These are phyloP conservation scores for Taxidea taxus DNA, from an alignment of 2,113 vertebrate species.

Conservation along the genomic window DNA sequence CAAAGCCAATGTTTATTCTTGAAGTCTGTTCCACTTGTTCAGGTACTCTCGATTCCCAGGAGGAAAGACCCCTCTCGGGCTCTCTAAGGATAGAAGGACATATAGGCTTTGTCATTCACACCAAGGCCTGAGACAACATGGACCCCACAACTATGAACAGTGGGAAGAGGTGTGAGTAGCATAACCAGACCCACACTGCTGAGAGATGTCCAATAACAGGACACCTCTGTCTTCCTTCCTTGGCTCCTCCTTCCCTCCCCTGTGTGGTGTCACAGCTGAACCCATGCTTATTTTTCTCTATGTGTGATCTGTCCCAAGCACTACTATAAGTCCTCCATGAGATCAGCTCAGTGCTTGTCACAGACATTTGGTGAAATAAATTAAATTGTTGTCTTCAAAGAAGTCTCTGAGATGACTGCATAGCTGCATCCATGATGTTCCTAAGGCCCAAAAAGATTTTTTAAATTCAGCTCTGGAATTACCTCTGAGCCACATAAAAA, in stretches of 20 bases:
- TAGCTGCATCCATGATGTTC: neutral
- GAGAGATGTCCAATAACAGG: fast-evolving
- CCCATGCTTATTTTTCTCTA: neutral
- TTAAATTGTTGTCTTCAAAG: neutral
- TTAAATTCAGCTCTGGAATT: neutral
- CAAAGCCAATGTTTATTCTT: neutral
- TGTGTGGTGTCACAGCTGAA: fast-evolving
- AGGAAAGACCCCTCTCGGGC: neutral
- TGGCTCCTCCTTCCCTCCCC: fast-evolving
- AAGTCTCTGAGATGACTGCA: fast-evolving
- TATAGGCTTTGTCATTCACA: neutral
- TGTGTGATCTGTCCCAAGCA: neutral
- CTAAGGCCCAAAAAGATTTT: neutral
- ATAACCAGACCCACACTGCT: fast-evolving
- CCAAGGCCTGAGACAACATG: neutral
- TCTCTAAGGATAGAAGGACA: neutral
- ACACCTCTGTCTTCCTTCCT: fast-evolving
- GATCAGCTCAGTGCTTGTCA: neutral
- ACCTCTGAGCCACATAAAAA: neutral
- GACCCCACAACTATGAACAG: fast-evolving
- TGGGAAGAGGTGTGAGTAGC: neutral
- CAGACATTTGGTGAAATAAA: neutral
- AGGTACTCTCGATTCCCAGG: neutral
- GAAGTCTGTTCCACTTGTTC: neutral
- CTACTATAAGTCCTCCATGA: fast-evolving